Evolutionary conservation across 2,113 vertebrate species (phyloP).

Genomic region (Callionymus lyra): DNA sequence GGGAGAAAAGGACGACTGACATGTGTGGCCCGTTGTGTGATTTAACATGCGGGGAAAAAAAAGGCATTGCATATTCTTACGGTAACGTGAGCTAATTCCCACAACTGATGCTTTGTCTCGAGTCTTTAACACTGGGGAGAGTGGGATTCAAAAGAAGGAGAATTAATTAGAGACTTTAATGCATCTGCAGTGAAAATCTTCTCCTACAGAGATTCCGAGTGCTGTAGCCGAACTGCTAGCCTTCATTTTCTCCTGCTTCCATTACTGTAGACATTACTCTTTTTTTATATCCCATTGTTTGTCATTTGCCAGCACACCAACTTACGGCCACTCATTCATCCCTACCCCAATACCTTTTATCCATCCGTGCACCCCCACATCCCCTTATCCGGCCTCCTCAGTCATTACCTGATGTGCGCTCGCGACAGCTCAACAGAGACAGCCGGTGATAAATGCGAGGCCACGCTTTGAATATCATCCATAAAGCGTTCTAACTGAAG

Average conservation of each 20-base stretch:
- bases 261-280: slow-evolving; percentile 3
- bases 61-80: no score
- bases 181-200: slow-evolving; percentile 2
- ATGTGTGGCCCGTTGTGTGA: no score
- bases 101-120: no score
- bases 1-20: no score
- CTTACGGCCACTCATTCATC: slow-evolving; percentile 11
- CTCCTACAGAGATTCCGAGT: no score
- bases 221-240: slow-evolving; percentile 1
- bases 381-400: slow-evolving; percentile 5
- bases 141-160: slow-evolving; percentile 2
- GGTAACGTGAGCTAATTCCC: no score
- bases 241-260: slow-evolving; percentile 9
- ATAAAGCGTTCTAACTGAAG: slow-evolving; percentile 38
- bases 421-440: slow-evolving; percentile 17
- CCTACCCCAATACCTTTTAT: background rate
- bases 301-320: slow-evolving; percentile 15
- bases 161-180: slow-evolving; percentile 28
- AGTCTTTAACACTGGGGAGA: no score
- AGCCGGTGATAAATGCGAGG: slow-evolving; percentile 35
- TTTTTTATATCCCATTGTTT: slow-evolving; percentile 34
- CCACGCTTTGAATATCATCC: slow-evolving; percentile 49
- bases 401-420: slow-evolving; percentile 23
- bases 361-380: slow-evolving; percentile 10
- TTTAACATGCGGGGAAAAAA: no score